These are phyloP conservation scores for Trichoplusia ni DNA, from an alignment of 1,140 invertebrate genomes.

Conservation along the genomic window DNA sequence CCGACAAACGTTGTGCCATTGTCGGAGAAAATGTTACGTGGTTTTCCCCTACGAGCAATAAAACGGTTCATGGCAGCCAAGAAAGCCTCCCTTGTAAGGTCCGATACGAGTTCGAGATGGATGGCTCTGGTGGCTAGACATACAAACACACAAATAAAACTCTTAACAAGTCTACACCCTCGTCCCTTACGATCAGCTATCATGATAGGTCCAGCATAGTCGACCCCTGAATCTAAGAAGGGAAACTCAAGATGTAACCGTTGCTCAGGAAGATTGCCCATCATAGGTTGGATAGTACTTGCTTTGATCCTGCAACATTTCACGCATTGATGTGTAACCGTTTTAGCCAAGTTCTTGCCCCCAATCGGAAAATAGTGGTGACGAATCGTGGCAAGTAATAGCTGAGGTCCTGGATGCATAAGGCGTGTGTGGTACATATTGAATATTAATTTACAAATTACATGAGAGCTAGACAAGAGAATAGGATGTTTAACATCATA, in stretches of 20 bases:
- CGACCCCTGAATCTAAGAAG: constrained; percentile 48
- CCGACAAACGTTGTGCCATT: constrained; percentile 14
- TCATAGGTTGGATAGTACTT: constrained; percentile 40
- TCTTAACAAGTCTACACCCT: constrained; percentile 37
- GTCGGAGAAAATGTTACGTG: constrained; percentile 1
- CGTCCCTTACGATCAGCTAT: constrained; percentile 34
- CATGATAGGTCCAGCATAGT: constrained; percentile 59
- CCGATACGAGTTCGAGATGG: constrained; percentile 37
- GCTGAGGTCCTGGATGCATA: too few species aligned
- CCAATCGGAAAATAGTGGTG: too few species aligned
- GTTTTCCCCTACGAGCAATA: background rate
- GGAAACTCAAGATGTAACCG: constrained; percentile 37
- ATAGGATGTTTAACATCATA: too few species aligned
- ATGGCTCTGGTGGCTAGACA: constrained; percentile 34
- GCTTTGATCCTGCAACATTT: constrained; percentile 48
- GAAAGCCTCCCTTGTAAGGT: constrained; percentile 29
- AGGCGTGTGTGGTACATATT: too few species aligned
- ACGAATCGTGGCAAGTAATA: too few species aligned
- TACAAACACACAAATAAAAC: constrained; percentile 36
- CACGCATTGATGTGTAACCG: too few species aligned
- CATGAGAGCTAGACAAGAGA: too few species aligned
- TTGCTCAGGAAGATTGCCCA: constrained; percentile 49
- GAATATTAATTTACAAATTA: too few species aligned
- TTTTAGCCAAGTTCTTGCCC: too few species aligned
- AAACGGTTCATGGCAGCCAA: constrained; percentile 37